Evolutionary conservation across 2,888 invertebrate species (phyloP), one percentile per base, ranked within the genome.

Genomic region (Fragum fragum): DNA sequence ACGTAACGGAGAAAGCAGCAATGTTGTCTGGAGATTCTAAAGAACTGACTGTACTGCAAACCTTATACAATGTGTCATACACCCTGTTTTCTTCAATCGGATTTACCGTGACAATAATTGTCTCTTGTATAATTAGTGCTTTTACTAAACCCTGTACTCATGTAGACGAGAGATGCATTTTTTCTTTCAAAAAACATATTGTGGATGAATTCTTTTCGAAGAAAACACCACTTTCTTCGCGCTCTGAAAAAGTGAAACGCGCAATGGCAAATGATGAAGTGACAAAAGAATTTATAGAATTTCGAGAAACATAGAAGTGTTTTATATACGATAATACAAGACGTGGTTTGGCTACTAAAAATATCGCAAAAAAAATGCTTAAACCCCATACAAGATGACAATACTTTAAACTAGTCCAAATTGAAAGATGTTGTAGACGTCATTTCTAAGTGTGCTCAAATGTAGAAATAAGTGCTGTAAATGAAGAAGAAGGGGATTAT

Each of bases 1-100:
- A 21, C 6, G 14, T 7, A 23, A 16, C 42, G 0, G 14, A 5
- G 1, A 21, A 11, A 7, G n/a, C 36, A 11, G 36, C n/a, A 11
- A 1, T 16, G 0, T 23, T 7, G 6, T 23, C 23, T 5, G n/a
- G 16, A 29, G n/a, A 32, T 3, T 61, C 61, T 29, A 18, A 3
- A 1, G 29, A 63, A 28, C 32, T 74, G 53, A 39, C 68, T 11
- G 29, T 29, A 9, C 14, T 79, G 14, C 29, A 74, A 14, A 70
- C 57, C 11, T 36, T 80, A 14, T 80, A 80, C 32, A 18, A n/a
- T 14, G 18, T 71, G 11, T 80, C 79, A 2, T 80, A 75, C 26
- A 47, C 71, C 9, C 28, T 57, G 29, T 63, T 75, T 42, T 72
- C 75, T n/a, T 42, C 55, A 0, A 55, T 75, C 14, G 75, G 71